A percentile compares a stretch with the other conserved stretches of the same genome.
phyloP scores from a whole-genome alignment of 2,113 vertebrate genomes.

The Pteruthius melanotis region DNA sequence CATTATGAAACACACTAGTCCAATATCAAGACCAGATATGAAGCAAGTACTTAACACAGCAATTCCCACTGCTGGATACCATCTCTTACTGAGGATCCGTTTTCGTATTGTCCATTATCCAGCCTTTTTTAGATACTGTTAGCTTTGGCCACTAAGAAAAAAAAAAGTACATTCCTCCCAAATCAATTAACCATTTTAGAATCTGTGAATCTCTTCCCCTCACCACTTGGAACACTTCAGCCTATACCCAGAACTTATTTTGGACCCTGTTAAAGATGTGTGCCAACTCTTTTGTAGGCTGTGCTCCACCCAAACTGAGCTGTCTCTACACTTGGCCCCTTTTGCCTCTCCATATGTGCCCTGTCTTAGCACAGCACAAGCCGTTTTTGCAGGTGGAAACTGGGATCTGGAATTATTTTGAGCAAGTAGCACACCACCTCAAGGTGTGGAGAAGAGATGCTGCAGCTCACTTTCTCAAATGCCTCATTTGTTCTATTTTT shows the following conservation, averaged over 20 bases:
- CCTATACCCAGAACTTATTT: background rate
- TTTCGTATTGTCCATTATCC: background rate
- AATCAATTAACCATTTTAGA: background rate
- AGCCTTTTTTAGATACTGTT: background rate
- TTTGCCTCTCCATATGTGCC: background rate
- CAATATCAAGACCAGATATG: background rate
- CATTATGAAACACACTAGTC: background rate
- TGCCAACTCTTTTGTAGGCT: background rate
- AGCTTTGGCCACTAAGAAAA: background rate
- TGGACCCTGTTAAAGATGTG: background rate
- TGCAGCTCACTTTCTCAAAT: background rate
- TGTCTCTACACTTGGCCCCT: background rate
- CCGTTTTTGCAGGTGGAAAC: background rate
- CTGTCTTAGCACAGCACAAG: background rate
- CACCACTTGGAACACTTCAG: background rate
- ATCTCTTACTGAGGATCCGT: background rate
- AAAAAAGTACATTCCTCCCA: accelerated
- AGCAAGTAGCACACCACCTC: background rate
- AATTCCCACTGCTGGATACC: background rate
- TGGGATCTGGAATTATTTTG: background rate
- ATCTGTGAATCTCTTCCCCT: background rate
- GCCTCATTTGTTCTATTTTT: background rate
- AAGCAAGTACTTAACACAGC: background rate
- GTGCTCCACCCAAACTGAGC: background rate
- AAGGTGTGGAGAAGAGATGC: background rate